phyloP scores from a whole-genome alignment of 2,888 invertebrate genomes.

The Ophioninae sp. region DNA sequence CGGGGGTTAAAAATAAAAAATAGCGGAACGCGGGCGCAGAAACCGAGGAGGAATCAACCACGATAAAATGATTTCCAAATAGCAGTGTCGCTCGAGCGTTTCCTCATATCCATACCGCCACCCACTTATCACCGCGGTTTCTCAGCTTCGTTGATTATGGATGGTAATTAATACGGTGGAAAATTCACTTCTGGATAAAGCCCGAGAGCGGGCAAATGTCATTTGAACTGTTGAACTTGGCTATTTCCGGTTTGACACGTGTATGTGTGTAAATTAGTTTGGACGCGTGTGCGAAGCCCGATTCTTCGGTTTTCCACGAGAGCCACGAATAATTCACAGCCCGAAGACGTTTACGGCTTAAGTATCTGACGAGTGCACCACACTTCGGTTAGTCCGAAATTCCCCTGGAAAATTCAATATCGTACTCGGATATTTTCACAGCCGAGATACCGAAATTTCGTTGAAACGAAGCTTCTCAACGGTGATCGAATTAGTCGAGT shows the following conservation, averaged over 20 bases:
- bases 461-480: background rate
- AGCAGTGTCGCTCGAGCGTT: slow-evolving; percentile 13
- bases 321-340: background rate
- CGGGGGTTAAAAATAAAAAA: slow-evolving; percentile 20
- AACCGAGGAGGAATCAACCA: background rate
- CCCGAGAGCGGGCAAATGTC: slow-evolving; percentile 60
- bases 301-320: background rate
- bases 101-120: background rate
- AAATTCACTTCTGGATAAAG: slow-evolving; percentile 52
- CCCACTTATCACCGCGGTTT: slow-evolving; percentile 15
- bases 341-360: background rate
- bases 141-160: slow-evolving; percentile 60
- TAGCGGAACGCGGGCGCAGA: background rate
- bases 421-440: slow-evolving; percentile 4
- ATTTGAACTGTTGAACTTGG: slow-evolving; percentile 73
- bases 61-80: slow-evolving; percentile 52
- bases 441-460: background rate
- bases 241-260: slow-evolving; percentile 72
- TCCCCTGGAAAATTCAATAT: background rate
- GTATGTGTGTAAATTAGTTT: background rate
- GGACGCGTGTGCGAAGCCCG: too few species aligned
- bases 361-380: background rate
- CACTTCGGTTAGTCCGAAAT: background rate
- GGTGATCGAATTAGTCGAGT: background rate
- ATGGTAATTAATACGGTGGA: slow-evolving; percentile 65